These are phyloP conservation scores for Orientallactaga sibirica DNA, from an alignment of 2,797 vertebrate genomes.

Conservation along the genomic window DNA sequence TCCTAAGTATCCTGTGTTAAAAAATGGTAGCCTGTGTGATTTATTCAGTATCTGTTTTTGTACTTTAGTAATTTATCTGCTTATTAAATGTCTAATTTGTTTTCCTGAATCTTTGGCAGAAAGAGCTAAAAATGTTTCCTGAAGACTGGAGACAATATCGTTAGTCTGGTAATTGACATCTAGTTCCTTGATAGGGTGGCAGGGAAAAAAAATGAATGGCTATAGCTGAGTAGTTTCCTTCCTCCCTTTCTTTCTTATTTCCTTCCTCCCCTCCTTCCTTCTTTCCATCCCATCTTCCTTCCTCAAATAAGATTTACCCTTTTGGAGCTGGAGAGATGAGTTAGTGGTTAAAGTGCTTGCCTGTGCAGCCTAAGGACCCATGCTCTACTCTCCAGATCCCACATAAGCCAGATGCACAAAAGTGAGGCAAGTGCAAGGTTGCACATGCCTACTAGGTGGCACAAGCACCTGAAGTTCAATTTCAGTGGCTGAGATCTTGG, in stretches of 20 bases:
- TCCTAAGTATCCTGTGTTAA: neutral
- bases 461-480: no score
- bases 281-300: accelerated
- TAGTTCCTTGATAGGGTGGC: neutral
- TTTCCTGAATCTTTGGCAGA: conserved; percentile 53
- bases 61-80: conserved; percentile 22
- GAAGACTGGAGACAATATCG: neutral
- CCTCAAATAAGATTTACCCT: no score
- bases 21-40: neutral
- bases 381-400: no score
- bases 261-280: accelerated
- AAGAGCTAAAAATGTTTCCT: conserved; percentile 44
- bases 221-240: no score
- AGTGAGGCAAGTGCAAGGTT: no score
- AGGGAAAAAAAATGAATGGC: neutral
- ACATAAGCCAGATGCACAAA: no score
- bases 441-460: no score
- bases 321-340: no score
- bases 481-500: no score
- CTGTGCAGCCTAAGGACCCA: no score
- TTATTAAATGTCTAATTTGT: conserved; percentile 65
- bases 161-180: neutral
- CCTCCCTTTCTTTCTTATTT: neutral
- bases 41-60: conserved; percentile 39
- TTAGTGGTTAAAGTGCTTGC: no score